Base-by-base conservation (phyloP, 2,113 vertebrate species). In the Neodon shergylaensis region DNA sequence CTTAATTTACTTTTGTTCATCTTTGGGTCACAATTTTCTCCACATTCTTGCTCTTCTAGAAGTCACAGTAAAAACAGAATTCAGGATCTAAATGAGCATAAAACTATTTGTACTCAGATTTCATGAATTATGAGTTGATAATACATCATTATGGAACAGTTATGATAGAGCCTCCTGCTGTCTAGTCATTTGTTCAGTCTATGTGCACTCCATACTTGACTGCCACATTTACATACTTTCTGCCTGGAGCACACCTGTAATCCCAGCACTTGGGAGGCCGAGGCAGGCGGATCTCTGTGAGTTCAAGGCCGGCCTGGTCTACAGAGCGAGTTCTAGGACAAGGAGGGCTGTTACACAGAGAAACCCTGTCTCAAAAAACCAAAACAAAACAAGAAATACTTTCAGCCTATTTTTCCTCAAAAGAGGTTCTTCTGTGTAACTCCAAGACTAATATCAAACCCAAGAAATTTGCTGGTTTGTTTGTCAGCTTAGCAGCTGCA, bases 11-110 rank as follows among this genome's bases (percentile, higher is more conserved):
- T 19, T 91, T 33, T 0, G 4, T 94, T 93, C 70, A 66, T 94
- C n/a, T 68, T 95, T 61, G 33, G 68, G 49, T 90, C 42, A 95
- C 54, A 95, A 86, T 86, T 94, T 95, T 92, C n/a, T 89, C 5
- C 10, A 86, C 21, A 66, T 88, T 88, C 31, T 26, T 95, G 14
- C 33, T 66, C 11, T 76, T 95, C 85, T 92, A 72, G 89, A 96
- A 90, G 72, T 86, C 33, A 77, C 49, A 87, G 19, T 90, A 61
- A 94, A 93, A 92, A 14, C 68, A 68, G 31, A 95, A 84, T 94
- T 90, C 6, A 39, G 74, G 61, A 61, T 96, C 58, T 84, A 73
- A 97, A 65, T 47, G 22, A 77, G 17, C 88, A 58, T 76, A 72
- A 86, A 31, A 73, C 31, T 22, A 28, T 84, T 88, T 94, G 47